These are phyloP conservation scores for Excalfactoria chinensis DNA, from an alignment of 2,113 vertebrate species.

Conservation along the genomic window DNA sequence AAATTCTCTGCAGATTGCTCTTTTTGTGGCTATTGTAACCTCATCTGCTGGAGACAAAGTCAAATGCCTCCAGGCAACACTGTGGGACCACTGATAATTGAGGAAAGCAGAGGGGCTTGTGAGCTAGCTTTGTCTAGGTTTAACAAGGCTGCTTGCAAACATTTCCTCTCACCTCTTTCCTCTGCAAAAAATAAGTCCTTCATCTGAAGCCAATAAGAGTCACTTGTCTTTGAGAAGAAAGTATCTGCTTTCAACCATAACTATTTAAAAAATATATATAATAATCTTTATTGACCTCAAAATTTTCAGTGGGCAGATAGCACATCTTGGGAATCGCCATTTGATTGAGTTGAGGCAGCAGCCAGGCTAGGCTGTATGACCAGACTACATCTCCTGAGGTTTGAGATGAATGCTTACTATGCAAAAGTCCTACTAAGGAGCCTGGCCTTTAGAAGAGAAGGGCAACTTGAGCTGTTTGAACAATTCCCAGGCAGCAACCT, in stretches of 20 bases:
- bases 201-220: neutral
- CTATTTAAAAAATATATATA: neutral
- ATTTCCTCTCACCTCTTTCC: neutral
- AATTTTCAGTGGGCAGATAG: fast-evolving
- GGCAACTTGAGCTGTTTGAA: neutral
- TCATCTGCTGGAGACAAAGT: neutral
- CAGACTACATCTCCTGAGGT: neutral
- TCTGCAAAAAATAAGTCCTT: neutral
- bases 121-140: neutral
- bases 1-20: neutral
- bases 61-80: neutral
- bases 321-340: neutral
- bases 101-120: neutral
- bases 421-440: neutral
- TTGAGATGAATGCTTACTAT: fast-evolving
- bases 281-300: neutral
- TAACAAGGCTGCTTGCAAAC: neutral
- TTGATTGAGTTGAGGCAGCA: neutral
- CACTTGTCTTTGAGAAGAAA: neutral
- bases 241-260: neutral
- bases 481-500: neutral
- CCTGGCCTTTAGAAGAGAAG: neutral
- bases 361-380: neutral
- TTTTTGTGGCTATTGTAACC: neutral
- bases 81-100: fast-evolving